Conservation (phyloP, 2,797 vertebrate genomes). For the Eulemur rubriventer region DNA sequence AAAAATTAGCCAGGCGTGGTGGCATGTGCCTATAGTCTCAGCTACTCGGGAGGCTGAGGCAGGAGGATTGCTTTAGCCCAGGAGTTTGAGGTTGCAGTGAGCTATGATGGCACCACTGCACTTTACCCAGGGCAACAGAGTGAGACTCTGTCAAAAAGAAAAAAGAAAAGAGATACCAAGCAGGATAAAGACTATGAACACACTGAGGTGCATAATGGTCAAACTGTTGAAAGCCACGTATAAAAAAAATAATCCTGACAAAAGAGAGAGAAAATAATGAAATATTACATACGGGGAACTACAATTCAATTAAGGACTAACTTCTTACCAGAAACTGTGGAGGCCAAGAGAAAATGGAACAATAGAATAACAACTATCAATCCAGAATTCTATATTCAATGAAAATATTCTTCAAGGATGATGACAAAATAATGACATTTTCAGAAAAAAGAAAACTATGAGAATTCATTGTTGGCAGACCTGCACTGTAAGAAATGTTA, state of each 20-base stretch:
- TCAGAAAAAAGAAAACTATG: not conserved
- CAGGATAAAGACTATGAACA: not conserved
- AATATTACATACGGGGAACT: not conserved
- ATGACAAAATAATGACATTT: conserved; percentile 6
- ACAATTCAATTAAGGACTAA: not conserved
- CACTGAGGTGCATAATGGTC: not conserved
- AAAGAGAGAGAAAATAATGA: not conserved
- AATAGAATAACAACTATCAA: not conserved
- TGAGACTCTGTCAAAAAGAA: not conserved
- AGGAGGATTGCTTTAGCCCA: not conserved
- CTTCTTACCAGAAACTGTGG: not conserved
- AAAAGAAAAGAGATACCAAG: not conserved
- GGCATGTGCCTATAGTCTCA: not conserved
- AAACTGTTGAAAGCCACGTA: not conserved
- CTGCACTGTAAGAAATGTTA: not conserved
- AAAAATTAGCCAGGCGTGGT: not conserved
- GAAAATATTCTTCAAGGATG: not conserved
- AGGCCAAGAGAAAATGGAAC: not conserved
- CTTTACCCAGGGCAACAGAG: not conserved
- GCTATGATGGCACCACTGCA: not conserved
- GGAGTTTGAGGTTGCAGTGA: not conserved
- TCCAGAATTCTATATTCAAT: not conserved
- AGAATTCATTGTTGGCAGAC: not conserved
- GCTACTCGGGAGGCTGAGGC: not conserved
- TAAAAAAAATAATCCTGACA: not conserved